Percentiles rank a stretch among this genome's conserved stretches.
These are phyloP conservation scores for Kryptopterus vitreolus DNA, from an alignment of 2,797 vertebrate species.

Conservation along the genomic window DNA sequence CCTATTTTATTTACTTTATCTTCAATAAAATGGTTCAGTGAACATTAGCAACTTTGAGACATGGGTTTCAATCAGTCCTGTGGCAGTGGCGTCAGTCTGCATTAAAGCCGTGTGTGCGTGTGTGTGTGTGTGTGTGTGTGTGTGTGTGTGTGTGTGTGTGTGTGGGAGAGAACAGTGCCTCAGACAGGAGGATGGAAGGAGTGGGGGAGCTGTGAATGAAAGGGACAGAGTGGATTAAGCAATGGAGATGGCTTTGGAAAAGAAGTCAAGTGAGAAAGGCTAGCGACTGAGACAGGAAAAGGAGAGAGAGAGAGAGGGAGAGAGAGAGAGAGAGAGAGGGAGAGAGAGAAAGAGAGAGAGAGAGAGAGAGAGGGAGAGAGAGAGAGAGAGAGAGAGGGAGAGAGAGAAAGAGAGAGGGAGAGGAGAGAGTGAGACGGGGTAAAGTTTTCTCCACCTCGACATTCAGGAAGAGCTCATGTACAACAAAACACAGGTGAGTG, in stretches of 20 bases:
- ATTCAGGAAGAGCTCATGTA: slow-evolving; percentile 23
- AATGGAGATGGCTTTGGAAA: slow-evolving; percentile 48
- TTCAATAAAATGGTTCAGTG: slow-evolving; percentile 97
- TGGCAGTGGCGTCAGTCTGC: slow-evolving; percentile 79
- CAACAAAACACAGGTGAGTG: slow-evolving; percentile 52
- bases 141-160: slow-evolving; percentile 63
- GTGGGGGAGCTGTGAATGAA: slow-evolving; percentile 46
- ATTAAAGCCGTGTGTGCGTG: slow-evolving; percentile 69
- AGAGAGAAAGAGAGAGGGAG: not conserved
- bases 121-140: slow-evolving; percentile 62
- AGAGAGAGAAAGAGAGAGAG: slow-evolving; percentile 15
- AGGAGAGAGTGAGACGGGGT: slow-evolving; percentile 13
- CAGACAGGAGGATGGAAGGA: slow-evolving; percentile 56
- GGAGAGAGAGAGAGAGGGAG: slow-evolving; percentile 15
- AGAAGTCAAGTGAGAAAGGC: slow-evolving; percentile 33
- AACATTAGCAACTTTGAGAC: slow-evolving; percentile 90
- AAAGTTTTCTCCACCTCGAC: not conserved
- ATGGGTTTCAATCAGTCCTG: slow-evolving; percentile 88
- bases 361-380: slow-evolving; percentile 19
- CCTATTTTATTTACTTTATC: slow-evolving; percentile 98
- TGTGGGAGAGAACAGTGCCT: slow-evolving; percentile 64
- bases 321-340: slow-evolving; percentile 18
- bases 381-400: slow-evolving; percentile 6
- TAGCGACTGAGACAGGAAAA: slow-evolving; percentile 23
- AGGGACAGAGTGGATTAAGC: slow-evolving; percentile 50